Percentiles rank a stretch among this genome's conserved stretches.
These are phyloP conservation scores for Gymnodraco acuticeps DNA, from an alignment of 2,797 vertebrate species.

Conservation along the genomic window DNA sequence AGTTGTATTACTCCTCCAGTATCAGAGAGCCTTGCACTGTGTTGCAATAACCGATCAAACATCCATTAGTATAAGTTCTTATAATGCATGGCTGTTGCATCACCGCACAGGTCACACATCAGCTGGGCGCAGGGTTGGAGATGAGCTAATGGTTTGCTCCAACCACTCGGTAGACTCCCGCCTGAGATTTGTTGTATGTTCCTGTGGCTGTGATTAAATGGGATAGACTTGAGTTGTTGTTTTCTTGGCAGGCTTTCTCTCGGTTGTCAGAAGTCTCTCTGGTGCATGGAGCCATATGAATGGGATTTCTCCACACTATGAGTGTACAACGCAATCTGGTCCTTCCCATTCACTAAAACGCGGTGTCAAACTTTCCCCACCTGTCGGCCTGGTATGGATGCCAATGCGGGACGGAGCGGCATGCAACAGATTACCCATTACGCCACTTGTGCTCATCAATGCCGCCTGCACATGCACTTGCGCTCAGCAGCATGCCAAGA, in stretches of 20 bases:
- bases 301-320: conserved; percentile 57
- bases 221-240: conserved; percentile 45
- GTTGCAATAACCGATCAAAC: background rate
- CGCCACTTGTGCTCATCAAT: conserved; percentile 45
- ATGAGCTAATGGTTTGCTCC: conserved; percentile 17
- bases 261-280: conserved; percentile 54
- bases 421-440: conserved; percentile 53
- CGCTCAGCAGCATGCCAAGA: conserved; percentile 44
- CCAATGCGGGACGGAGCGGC: conserved; percentile 46
- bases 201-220: conserved; percentile 39
- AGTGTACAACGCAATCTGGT: conserved; percentile 63
- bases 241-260: conserved; percentile 61
- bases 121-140: conserved; percentile 2
- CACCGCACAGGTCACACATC: conserved; percentile 1
- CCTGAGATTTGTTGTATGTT: conserved; percentile 10
- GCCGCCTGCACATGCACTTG: conserved; percentile 57
- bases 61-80: background rate
- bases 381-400: conserved; percentile 52
- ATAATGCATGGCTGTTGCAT: background rate
- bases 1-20: background rate
- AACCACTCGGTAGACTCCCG: background rate
- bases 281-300: conserved; percentile 61
- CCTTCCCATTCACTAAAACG: conserved; percentile 73
- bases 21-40: background rate
- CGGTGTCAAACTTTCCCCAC: conserved; percentile 62